Percentiles rank a stretch among this genome's conserved stretches.
Conservation (phyloP, 2,113 vertebrate genomes). For the Gymnocephalus cernua region DNA sequence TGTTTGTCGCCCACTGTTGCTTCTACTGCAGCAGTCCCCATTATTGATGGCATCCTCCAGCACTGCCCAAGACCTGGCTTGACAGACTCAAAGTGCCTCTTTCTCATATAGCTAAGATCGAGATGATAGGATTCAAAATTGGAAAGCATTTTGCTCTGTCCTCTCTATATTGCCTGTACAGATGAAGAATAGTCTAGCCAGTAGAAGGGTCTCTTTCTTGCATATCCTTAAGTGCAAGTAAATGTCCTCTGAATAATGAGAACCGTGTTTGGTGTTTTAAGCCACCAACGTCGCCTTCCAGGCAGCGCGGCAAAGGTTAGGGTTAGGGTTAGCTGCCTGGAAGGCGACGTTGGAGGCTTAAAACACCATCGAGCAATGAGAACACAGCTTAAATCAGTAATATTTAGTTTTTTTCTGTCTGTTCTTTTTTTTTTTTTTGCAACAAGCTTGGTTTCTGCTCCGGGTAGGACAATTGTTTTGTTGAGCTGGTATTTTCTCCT, state of each 20-base stretch:
- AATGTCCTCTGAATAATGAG: slow-evolving; percentile 54
- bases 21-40: slow-evolving; percentile 63
- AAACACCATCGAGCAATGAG: too few species aligned
- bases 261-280: too few species aligned
- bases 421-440: slow-evolving; percentile 49
- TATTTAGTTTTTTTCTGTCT: slow-evolving; percentile 34
- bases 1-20: slow-evolving; percentile 71
- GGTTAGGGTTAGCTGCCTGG: too few species aligned
- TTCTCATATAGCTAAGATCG: slow-evolving; percentile 54
- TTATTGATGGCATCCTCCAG: slow-evolving; percentile 79
- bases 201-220: slow-evolving; percentile 31
- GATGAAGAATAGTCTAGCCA: slow-evolving; percentile 52
- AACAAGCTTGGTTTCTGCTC: slow-evolving; percentile 22
- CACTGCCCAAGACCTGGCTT: slow-evolving; percentile 61
- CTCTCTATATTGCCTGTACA: slow-evolving; percentile 51
- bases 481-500: slow-evolving; percentile 13
- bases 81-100: slow-evolving; percentile 53
- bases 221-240: slow-evolving; percentile 28
- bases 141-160: slow-evolving; percentile 62
- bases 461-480: slow-evolving; percentile 30
- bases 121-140: slow-evolving; percentile 71
- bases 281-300: too few species aligned
- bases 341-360: too few species aligned
- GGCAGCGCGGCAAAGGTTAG: too few species aligned
- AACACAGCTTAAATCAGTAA: slow-evolving; percentile 36